Base-by-base conservation (phyloP, 1,140 invertebrate species). In the Bombus ignitus region DNA sequence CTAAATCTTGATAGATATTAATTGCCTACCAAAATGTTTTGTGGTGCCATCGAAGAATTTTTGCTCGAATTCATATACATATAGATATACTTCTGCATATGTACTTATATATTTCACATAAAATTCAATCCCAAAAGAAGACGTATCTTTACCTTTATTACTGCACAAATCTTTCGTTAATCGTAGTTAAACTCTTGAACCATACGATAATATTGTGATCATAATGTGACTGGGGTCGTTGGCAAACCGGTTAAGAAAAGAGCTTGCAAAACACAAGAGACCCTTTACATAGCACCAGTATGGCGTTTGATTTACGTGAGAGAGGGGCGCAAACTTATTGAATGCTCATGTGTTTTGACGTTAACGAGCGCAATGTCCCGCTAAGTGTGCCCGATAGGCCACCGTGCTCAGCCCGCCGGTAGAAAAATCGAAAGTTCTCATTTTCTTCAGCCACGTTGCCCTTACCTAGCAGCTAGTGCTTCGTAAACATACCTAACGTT, bases 301-400 rank as follows among this genome's bases (percentile, higher is more conserved):
- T 85, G 81, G 81, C 90, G 89, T 88, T 85, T 90, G 91, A 92
- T 93, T 92, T 92, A 93, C 89, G 92, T 93, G 90, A 81, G 81
- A 82, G 85, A 79, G 68, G 83, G 74, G 80, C 80, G 44, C 75
- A 81, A 85, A 71, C 76, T 90, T 92, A 93, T 93, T 92, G 90
- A 92, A 93, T 92, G 90, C 90, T 93, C 92, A 91, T 93, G 85
- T 84, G 87, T 91, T 91, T 90, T 91, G 92, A 93, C 91, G 80
- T 93, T 94, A 94, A 94, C 91, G 91, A 93, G 91, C 74, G 71
- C 76, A 83, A 88, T 88, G 83, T 77, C 76, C 85, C 83, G 90
- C 85, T 88, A 87, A 89, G 81, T 81, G 65, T 75, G 28, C 71
- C 35, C 44, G 18, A 37, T 59, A 35, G 35, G 78, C 83, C 59